Conservation (phyloP, 2,113 vertebrate species). For the Nycticryphes semicollaris region DNA sequence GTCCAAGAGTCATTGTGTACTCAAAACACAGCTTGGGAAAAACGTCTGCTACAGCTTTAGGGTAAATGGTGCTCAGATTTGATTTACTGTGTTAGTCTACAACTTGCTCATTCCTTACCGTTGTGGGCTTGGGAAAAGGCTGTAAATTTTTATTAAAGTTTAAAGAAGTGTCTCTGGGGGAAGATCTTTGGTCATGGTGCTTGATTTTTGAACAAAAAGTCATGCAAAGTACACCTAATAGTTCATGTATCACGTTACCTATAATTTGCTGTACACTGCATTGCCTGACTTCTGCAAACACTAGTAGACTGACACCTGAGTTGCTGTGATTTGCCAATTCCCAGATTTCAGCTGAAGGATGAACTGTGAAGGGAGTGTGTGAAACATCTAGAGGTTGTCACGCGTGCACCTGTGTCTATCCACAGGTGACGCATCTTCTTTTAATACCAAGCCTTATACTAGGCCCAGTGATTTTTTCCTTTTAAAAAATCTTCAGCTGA, state of each 20-base stretch:
- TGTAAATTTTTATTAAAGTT: constrained; percentile 62
- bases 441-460: neutral
- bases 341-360: constrained; percentile 12
- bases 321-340: constrained; percentile 23
- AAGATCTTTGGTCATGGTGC: constrained; percentile 38
- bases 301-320: constrained; percentile 31
- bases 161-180: constrained; percentile 39
- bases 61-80: neutral
- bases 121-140: constrained; percentile 40
- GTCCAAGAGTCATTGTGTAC: neutral
- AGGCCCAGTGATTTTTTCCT: neutral
- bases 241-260: constrained; percentile 43
- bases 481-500: neutral
- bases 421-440: neutral
- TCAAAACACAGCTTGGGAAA: neutral
- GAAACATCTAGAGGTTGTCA: neutral
- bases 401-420: neutral
- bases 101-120: neutral
- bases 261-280: constrained; percentile 6
- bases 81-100: constrained; percentile 32
- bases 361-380: neutral
- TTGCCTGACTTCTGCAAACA: constrained; percentile 20
- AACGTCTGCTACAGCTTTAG: neutral
- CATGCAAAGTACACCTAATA: constrained; percentile 20
- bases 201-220: constrained; percentile 57